Evolutionary conservation across 1,140 invertebrate genomes (phyloP).

Genomic region (Ephestia elutella): DNA sequence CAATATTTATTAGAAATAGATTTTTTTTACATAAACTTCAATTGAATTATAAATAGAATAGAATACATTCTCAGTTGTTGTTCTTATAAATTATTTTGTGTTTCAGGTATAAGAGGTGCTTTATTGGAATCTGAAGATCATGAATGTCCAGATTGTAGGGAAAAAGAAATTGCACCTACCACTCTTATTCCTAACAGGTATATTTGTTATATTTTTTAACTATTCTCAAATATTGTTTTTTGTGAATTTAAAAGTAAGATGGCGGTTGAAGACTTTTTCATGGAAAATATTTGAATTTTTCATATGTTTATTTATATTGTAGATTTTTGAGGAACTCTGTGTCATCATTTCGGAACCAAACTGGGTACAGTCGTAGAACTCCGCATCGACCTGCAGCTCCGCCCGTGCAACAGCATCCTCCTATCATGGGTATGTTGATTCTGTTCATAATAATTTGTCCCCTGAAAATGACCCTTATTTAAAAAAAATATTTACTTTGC

Average conservation of each 20-base stretch:
- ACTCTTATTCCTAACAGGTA: constrained; percentile 91
- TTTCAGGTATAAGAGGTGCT: constrained; percentile 87
- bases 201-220: not conserved
- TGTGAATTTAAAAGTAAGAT: too few relatives aligned
- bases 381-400: constrained; percentile 61
- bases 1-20: constrained; percentile 8
- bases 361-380: constrained; percentile 79
- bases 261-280: too few relatives aligned
- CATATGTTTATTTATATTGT: constrained; percentile 11
- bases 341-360: constrained; percentile 91
- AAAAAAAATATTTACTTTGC: too few relatives aligned
- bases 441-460: not conserved
- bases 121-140: constrained; percentile 95
- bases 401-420: constrained; percentile 27
- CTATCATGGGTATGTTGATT: constrained; percentile 23
- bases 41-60: not conserved
- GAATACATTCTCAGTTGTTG: not conserved
- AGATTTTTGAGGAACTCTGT: constrained; percentile 91
- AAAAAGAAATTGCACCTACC: constrained; percentile 93
- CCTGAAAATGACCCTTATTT: too few relatives aligned
- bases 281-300: not conserved
- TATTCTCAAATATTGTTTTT: too few relatives aligned
- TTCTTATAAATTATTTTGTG: not conserved
- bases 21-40: not conserved
- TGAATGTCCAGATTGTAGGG: constrained; percentile 94